Evolutionary conservation across 2,888 invertebrate genomes (phyloP).

Genomic region (Lasioglossum marginatum): DNA sequence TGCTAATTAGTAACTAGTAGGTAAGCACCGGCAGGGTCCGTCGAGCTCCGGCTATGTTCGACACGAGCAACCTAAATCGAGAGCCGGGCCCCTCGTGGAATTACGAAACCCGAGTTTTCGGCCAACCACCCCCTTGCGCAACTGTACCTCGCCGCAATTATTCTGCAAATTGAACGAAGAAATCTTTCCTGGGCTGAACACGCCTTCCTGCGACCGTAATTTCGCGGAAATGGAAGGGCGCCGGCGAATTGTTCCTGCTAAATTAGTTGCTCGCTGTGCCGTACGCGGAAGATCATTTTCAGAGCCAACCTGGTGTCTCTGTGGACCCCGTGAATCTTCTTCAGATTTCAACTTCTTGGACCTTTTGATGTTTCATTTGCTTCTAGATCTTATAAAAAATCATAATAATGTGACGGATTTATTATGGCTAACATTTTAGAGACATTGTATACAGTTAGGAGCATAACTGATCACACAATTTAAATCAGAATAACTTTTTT

Average conservation of each 20-base stretch:
- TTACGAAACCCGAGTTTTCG: constrained; percentile 6
- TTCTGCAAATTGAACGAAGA: constrained; percentile 22
- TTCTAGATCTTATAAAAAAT: no score
- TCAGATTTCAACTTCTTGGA: background rate
- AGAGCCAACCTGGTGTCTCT: background rate
- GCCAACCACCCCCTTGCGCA: constrained; percentile 10
- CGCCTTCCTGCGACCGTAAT: background rate
- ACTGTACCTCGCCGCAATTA: constrained; percentile 14
- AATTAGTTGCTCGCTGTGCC: background rate
- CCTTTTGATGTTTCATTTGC: no score
- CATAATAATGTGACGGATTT: no score
- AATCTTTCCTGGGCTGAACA: background rate
- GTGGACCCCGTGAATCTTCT: background rate
- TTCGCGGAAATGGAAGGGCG: background rate
- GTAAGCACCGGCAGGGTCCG: constrained; percentile 43
- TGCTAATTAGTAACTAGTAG: constrained; percentile 79
- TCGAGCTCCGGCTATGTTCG: constrained; percentile 29
- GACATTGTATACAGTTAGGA: no score
- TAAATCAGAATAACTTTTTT: no score
- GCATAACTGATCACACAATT: no score
- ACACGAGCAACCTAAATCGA: constrained; percentile 51
- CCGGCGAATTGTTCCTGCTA: background rate
- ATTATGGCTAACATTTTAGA: no score
- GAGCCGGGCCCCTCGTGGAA: background rate
- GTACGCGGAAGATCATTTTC: background rate